Evolutionary conservation across 2,888 invertebrate species (phyloP), one percentile per base, ranked within the genome.

Genomic region (Micropterix aruncella): DNA sequence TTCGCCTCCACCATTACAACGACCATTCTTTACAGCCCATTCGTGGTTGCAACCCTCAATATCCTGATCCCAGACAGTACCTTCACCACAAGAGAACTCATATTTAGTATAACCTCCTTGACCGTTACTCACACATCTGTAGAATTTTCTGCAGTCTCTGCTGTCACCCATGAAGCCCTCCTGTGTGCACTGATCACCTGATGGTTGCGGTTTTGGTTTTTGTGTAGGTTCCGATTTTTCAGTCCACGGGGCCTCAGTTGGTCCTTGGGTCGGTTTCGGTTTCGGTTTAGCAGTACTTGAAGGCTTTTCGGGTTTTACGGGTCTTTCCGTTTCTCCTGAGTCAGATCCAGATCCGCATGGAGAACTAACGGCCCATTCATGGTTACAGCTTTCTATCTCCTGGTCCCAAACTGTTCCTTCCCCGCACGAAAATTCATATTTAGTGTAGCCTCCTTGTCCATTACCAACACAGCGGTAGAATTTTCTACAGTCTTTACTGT

Each of bases 321-420:
- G n/a, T 44, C 16, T 44, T 50, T 12, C 18, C 47, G 16, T 47
- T 47, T 3, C 52, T 49, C 14, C 43, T 42, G 4, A 18, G 9
- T 56, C 52, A 46, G 57, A 58, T 27, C 27, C 27, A 2, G 50
- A 47, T 17, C 41, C 41, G 38, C 61, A 61, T 18, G 56, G 56
- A 3, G 52, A 47, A 46, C 58, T 57, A 3, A 57, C 54, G 7
- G 57, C 57, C 1, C 55, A 56, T 3, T 63, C 61, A 37, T 62
- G 51, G 45, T 62, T 58, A 41, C 66, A 67, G 4, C 53, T 55
- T 44, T 58, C 53, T 44, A 68, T 57, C 38, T 61, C 57, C 40
- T 64, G 56, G 54, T 78, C 77, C 75, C 76, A 78, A 19, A 70
- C 74, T 2, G 77, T 77, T 19, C 74, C 76, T 41, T 67, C 65